phyloP scores from a whole-genome alignment of 35 echinoderm and acorn worm genomes.

The Heliocidaris erythrogramma region DNA sequence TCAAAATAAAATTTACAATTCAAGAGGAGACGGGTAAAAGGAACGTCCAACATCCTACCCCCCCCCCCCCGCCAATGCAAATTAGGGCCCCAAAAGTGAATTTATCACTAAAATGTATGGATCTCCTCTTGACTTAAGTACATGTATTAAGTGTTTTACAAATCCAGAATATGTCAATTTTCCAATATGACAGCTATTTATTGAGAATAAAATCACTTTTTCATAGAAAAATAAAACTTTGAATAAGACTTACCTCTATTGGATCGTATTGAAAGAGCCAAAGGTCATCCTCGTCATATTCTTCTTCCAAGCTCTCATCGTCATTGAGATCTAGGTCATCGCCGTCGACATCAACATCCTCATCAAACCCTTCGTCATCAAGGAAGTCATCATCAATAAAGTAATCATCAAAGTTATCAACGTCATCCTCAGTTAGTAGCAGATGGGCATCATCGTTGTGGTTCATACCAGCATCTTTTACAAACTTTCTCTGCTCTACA shows the following conservation, averaged over 20 bases:
- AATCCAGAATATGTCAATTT: too few relatives aligned
- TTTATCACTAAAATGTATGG: too few relatives aligned
- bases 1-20: too few relatives aligned
- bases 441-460: not conserved
- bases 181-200: too few relatives aligned
- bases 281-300: not conserved
- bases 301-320: not conserved
- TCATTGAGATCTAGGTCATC: not conserved
- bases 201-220: too few relatives aligned
- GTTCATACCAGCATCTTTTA: not conserved
- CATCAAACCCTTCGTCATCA: constrained; percentile 18
- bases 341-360: not conserved
- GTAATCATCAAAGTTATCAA: not conserved
- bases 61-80: too few relatives aligned
- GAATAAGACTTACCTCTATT: not conserved
- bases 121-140: too few relatives aligned
- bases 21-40: too few relatives aligned
- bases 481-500: not conserved
- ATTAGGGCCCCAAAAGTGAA: too few relatives aligned
- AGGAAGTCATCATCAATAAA: not conserved
- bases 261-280: constrained; percentile 29
- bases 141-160: too few relatives aligned
- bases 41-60: too few relatives aligned
- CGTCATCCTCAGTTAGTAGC: not conserved
- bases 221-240: not conserved